A percentile compares a stretch with the other conserved stretches of the same genome.
phyloP scores from a whole-genome alignment of 1,140 invertebrate genomes.

The Drosophila kepulauana region DNA sequence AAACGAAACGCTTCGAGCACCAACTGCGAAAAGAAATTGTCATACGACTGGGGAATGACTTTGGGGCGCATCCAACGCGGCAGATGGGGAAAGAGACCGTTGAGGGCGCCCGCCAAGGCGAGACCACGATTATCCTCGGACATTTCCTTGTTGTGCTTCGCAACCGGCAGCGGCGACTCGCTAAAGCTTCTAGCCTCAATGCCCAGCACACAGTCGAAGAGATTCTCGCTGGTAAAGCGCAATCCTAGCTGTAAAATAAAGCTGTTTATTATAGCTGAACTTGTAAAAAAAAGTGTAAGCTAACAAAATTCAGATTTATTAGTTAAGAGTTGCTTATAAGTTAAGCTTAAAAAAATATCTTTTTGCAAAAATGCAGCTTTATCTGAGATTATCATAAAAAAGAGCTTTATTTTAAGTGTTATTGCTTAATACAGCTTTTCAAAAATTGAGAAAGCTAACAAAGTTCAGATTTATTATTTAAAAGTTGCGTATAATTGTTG shows the following conservation, averaged over 20 bases:
- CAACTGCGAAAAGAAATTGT: conserved; percentile 76
- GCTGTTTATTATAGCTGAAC: neutral
- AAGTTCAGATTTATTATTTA: too few species aligned
- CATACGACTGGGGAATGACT: conserved; percentile 63
- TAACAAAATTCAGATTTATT: too few species aligned
- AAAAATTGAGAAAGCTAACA: too few species aligned
- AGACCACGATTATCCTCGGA: conserved; percentile 61
- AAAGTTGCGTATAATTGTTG: too few species aligned
- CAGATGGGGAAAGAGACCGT: conserved; percentile 59
- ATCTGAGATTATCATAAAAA: too few species aligned
- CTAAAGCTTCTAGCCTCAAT: conserved; percentile 82
- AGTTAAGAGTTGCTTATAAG: too few species aligned
- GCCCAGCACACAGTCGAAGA: conserved; percentile 85
- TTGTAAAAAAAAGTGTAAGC: too few species aligned
- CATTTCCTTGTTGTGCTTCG: conserved; percentile 60
- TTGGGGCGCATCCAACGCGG: conserved; percentile 61
- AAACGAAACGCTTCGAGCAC: conserved; percentile 66
- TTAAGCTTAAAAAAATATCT: too few species aligned
- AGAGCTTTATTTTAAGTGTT: too few species aligned
- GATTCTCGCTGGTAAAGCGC: conserved; percentile 86
- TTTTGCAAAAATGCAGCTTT: too few species aligned
- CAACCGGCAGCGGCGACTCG: conserved; percentile 53
- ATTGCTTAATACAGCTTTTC: too few species aligned
- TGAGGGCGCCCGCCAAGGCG: conserved; percentile 56
- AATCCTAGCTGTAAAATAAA: conserved; percentile 63